Conservation (phyloP, 2,797 vertebrate genomes). For the Salmo trutta region DNA sequence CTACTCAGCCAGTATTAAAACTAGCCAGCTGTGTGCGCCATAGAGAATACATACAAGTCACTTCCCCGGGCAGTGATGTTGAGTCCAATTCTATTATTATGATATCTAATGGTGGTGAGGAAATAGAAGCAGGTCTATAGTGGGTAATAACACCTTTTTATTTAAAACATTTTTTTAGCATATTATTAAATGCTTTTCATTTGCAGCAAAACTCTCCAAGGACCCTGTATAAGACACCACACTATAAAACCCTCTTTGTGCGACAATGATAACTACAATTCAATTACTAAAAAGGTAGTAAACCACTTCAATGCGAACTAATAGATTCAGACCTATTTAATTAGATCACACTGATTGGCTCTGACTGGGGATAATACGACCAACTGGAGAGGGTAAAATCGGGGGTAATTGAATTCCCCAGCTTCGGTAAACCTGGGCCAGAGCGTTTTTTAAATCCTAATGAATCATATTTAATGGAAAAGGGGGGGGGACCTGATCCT, state of each 20-base stretch:
- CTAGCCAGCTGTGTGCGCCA: too few relatives aligned
- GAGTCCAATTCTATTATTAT: not conserved
- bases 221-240: not conserved
- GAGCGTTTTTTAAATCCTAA: not conserved
- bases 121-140: not conserved
- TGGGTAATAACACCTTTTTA: not conserved
- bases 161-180: not conserved
- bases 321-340: slow-evolving; percentile 45
- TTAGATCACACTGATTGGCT: slow-evolving; percentile 50
- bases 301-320: slow-evolving; percentile 26
- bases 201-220: not conserved
- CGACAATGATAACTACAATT: slow-evolving; percentile 25
- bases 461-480: not conserved
- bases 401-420: slow-evolving; percentile 56
- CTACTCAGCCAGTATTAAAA: not conserved
- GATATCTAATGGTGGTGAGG: not conserved
- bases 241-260: slow-evolving; percentile 10
- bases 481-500: slow-evolving; percentile 3
- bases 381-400: slow-evolving; percentile 35
- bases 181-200: not conserved
- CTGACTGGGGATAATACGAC: slow-evolving; percentile 52
- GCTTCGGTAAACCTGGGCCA: not conserved
- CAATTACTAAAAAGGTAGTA: slow-evolving; percentile 21
- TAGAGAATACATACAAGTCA: not conserved
- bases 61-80: not conserved